phyloP scores from a whole-genome alignment of 2,113 vertebrate genomes.

The Isurus oxyrinchus region DNA sequence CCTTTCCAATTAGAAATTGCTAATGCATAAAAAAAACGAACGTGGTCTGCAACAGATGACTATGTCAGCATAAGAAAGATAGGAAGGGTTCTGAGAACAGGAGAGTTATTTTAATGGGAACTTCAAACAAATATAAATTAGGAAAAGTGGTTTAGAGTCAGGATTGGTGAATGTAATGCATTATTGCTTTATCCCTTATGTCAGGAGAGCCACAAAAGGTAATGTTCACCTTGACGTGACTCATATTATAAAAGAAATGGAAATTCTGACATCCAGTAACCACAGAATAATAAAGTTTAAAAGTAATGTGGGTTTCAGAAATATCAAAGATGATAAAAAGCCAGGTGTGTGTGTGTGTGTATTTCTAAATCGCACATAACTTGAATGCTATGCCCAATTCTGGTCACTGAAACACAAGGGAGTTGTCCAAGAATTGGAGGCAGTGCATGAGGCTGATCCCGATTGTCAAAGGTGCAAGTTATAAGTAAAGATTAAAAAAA shows the following conservation, averaged over 20 bases:
- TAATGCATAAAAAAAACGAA: not conserved
- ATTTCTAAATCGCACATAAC: not conserved
- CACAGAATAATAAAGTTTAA: not conserved
- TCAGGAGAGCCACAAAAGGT: not conserved
- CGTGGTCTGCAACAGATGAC: not conserved
- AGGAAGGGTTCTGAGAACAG: not conserved
- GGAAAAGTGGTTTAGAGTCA: not conserved
- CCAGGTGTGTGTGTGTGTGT: not conserved
- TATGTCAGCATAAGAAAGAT: not conserved
- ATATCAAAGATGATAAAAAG: not conserved
- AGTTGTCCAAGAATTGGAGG: not conserved
- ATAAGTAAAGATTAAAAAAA: not conserved
- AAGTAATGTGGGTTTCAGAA: not conserved
- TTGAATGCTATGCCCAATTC: not conserved
- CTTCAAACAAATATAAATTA: not conserved
- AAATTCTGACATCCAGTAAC: not conserved
- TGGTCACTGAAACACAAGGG: not conserved
- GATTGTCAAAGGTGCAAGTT: not conserved
- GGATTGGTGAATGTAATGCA: not conserved
- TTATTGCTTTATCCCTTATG: not conserved
- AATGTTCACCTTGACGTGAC: not conserved
- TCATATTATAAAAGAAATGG: not conserved
- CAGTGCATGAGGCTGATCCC: not conserved
- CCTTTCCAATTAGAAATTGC: not conserved
- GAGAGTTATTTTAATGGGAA: not conserved